Base-by-base conservation (phyloP, 92 coral and sea anemone species). In the Blastomussa wellsi region DNA sequence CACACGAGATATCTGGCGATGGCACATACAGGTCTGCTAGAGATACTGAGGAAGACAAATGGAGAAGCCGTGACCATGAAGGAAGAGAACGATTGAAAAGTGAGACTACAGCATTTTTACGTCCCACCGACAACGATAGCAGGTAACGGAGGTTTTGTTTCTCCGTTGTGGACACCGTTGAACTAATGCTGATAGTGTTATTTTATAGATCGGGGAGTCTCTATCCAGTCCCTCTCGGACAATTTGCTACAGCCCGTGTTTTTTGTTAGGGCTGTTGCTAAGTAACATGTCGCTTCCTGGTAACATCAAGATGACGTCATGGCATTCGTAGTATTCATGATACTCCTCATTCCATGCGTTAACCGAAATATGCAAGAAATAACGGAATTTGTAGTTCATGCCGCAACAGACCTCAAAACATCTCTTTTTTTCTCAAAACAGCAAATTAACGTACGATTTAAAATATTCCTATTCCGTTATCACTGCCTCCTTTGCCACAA, bases 71-170 rank as follows among this genome's bases (percentile, higher is more conserved):
- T 53, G 81, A 29, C 4, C 65, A 68, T 17, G 79, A 68, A 44
- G 67, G 72, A 24, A 72, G 75, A 51, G 68, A 80, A 70, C 44
- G 64, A 70, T 41, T 36, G 0, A 74, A 79, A 51, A 68, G 65
- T 31, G 79, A 77, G 32, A 47, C 80, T 22, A 32, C 76, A 29
- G 67, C 44, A 65, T 92, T 89, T 74, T 64, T 69, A 77, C 88
- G 91, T 24, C 92, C 92, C 35, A 77, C 76, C 3, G 92, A 89
- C 57, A 64, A 31, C 35, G 76, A 70, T 22, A 76, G 33, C 53
- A 74, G 95, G 95, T 92, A 87, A 35, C 35, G 42, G 20, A 22
- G 1, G 65, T 22, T 55, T 55, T 55, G 5, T 55, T 14, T 26
- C 7, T 17, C 0, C 6, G 31, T 10, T 57, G 65, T 57, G 29